Percentiles rank a stretch among this genome's conserved stretches.
These are phyloP conservation scores for Theretra japonica DNA, from an alignment of 2,888 invertebrate genomes.

Conservation along the genomic window DNA sequence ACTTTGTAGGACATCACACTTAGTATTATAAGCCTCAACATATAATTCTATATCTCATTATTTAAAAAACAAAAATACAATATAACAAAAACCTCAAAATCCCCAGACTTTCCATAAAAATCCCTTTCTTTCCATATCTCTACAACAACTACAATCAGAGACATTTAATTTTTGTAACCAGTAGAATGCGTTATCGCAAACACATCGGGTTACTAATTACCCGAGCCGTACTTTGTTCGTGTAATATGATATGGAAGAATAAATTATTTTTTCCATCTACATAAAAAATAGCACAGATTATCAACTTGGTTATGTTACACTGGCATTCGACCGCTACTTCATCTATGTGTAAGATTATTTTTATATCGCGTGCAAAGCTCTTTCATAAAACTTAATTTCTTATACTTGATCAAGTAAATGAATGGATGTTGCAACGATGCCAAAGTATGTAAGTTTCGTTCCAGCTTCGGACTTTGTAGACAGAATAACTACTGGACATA, in stretches of 20 bases:
- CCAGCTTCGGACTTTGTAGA: too few species aligned
- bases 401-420: too few species aligned
- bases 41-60: too few species aligned
- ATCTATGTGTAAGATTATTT: background rate
- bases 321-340: background rate
- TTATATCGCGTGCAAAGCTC: too few species aligned
- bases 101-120: background rate
- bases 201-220: constrained; percentile 63
- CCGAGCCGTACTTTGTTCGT: constrained; percentile 52
- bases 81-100: too few species aligned
- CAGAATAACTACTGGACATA: too few species aligned
- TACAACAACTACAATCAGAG: constrained; percentile 23
- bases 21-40: too few species aligned
- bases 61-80: too few species aligned
- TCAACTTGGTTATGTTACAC: background rate
- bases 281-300: constrained; percentile 22
- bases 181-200: constrained; percentile 41
- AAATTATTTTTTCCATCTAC: constrained; percentile 22
- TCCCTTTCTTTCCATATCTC: background rate
- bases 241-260: constrained; percentile 52
- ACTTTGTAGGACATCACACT: too few species aligned
- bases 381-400: too few species aligned
- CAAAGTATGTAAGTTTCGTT: too few species aligned
- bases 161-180: constrained; percentile 42
- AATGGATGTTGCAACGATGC: too few species aligned